Conservation (phyloP, 2,797 vertebrate genomes). For the Schizopygopsis malacanthus region DNA sequence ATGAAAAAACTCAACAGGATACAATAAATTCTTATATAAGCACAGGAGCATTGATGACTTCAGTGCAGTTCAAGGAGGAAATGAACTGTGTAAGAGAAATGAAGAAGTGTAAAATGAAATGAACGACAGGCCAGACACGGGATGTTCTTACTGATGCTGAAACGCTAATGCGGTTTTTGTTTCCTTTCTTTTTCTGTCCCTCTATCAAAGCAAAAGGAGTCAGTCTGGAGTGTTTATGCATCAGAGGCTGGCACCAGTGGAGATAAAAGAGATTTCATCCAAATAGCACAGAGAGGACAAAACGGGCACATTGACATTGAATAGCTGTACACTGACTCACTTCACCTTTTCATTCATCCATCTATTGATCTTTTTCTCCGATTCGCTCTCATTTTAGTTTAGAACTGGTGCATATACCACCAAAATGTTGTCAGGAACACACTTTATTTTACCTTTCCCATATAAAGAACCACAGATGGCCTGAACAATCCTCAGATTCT, state of each 20-base stretch:
- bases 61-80: not conserved
- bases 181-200: slow-evolving; percentile 29
- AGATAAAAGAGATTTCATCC: slow-evolving; percentile 43
- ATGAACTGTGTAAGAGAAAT: slow-evolving; percentile 10
- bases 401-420: not conserved
- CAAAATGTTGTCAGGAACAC: not conserved
- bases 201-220: slow-evolving; percentile 31
- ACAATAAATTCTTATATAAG: not conserved
- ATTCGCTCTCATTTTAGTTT: not conserved
- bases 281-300: slow-evolving; percentile 64
- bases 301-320: slow-evolving; percentile 52
- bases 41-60: not conserved
- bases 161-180: slow-evolving; percentile 10
- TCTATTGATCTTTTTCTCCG: slow-evolving; percentile 22
- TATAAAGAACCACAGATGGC: not conserved
- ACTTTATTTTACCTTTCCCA: not conserved
- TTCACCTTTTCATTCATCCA: slow-evolving; percentile 33
- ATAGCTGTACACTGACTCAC: slow-evolving; percentile 28
- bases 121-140: not conserved
- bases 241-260: slow-evolving; percentile 13
- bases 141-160: not conserved
- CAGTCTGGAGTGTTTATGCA: slow-evolving; percentile 38
- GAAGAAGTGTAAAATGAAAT: slow-evolving; percentile 25
- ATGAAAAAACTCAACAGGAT: not conserved
- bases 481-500: slow-evolving; percentile 8